Base-by-base conservation (phyloP, 2,113 vertebrate genomes). In the Elachura formosa region DNA sequence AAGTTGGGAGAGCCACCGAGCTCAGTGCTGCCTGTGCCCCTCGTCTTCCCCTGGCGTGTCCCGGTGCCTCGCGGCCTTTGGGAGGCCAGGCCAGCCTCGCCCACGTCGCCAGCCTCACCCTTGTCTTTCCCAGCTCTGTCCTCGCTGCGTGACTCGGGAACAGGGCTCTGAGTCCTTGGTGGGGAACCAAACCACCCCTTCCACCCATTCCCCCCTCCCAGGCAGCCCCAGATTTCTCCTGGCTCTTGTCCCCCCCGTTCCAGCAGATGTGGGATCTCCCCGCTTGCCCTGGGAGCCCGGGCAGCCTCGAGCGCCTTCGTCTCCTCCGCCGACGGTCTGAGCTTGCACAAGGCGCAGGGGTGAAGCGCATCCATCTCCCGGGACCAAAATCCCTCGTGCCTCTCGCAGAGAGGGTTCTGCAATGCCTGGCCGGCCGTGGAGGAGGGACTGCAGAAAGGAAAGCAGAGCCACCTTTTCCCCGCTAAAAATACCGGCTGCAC, bases 1-100 rank as follows among this genome's bases (percentile, higher is more conserved):
- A 26, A 6, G 11, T 12, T 6, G 21, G 52, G 7, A 41, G 38
- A 45, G 31, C 11, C 40, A 48, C 49, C 0, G 9, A 25, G 46
- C 40, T 5, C 1, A 1, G 21, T 26, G 51, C 38, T 63, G 48
- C 29, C 10, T 0, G 1, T 67, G 41, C 12, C 29, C 22, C 3
- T 43, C 14, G 0, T 31, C 33, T 46, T 24, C 63, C 15, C 8
- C 0, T 22, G 72, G 31, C 2, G 0, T 1, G 3, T 3, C 40
- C 36, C 9, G 3, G 6, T 24, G 43, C 18, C 25, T 75, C 12
- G 56, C 38, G 62, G 38, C 24, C 5, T 46, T 28, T 11, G 45
- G 23, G 46, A 45, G 25, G 12, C 12, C 45, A 9, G 34, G 6
- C 40, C 9, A 38, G 16, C 36, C 54, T 59, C 40, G 40, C 12